Percentiles rank a stretch among this genome's conserved stretches.
Conservation (phyloP, 2,888 invertebrate genomes). For the Vannuccia rotundouncinata region DNA sequence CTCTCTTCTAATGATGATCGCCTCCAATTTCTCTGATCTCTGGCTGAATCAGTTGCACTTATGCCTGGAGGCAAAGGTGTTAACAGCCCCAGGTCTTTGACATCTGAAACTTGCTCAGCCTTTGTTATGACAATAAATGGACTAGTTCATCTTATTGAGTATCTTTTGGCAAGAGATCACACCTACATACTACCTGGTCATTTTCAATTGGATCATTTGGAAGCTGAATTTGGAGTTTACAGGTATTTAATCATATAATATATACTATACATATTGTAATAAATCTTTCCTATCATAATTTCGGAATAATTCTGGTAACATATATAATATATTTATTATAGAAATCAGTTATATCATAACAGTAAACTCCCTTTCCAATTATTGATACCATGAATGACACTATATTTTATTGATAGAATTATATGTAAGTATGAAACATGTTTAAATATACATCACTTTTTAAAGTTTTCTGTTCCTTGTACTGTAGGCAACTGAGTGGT, state of each 20-base stretch:
- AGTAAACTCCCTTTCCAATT: too few relatives aligned
- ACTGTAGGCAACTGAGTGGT: conserved; percentile 28
- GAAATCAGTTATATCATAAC: too few relatives aligned
- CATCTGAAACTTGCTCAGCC: not conserved
- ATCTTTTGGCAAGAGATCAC: not conserved
- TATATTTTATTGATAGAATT: too few relatives aligned
- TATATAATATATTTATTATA: too few relatives aligned
- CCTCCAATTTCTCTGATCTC: not conserved
- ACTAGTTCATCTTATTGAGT: not conserved
- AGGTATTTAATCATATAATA: not conserved
- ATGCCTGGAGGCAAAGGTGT: not conserved
- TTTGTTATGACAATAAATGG: not conserved
- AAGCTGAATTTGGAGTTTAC: conserved; percentile 3
- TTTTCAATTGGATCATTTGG: not conserved
- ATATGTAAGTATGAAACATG: too few relatives aligned
- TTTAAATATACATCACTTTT: not conserved
- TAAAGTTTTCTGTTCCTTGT: not conserved
- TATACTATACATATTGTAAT: too few relatives aligned
- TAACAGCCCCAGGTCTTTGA: not conserved
- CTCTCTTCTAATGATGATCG: too few relatives aligned
- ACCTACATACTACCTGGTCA: not conserved
- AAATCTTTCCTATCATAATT: too few relatives aligned
- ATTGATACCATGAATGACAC: too few relatives aligned
- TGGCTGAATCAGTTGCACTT: not conserved
- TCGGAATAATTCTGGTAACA: too few relatives aligned